Base-by-base conservation (phyloP, 2,797 vertebrate species). In the Champsocephalus esox region DNA sequence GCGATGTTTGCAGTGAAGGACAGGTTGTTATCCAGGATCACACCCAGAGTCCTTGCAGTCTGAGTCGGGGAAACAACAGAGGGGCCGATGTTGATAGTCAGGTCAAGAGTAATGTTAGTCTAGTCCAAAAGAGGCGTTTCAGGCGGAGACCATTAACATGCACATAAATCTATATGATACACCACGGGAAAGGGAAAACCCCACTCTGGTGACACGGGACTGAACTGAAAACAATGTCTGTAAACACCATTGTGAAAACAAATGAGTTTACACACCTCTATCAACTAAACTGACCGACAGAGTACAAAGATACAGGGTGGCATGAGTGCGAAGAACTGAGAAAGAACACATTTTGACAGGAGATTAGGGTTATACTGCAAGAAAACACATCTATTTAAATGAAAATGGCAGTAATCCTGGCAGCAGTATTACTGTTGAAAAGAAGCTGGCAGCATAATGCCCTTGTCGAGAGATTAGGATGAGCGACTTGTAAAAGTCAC, bases 241-340 rank as follows among this genome's bases (percentile, higher is more conserved):
- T 74, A 72, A 79, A 77, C 66, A 48, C 43, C 56, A 49, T 12
- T 45, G 24, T 71, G 72, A 78, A 46, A 58, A 66, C 12, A 0
- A 56, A 38, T 61, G 58, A 43, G 16, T 62, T 73, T 43, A 71
- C 43, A 79, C 62, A 50, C 43, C 13, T 63, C 64, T 28, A 24
- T 57, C 57, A 72, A 63, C 75, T 32, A 51, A 75, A 64, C 9
- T 68, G 69, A 65, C 72, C 69, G 64, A 69, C 34, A 34, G 38
- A 12, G 68, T 38, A 51, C 45, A 71, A 24, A 75, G 14, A 54
- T 41, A 59, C 4, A n/a, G 34, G 68, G 55, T 65, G 57, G 50
- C 38, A n/a, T 38, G 45, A 38, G 12, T 49, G 60, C 50, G 63
- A 45, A 65, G 55, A 76, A 52, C 6, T 52, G 21, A 12, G 45